These are phyloP conservation scores for Calliphora vicina DNA, from an alignment of 1,140 invertebrate genomes.

Conservation along the genomic window DNA sequence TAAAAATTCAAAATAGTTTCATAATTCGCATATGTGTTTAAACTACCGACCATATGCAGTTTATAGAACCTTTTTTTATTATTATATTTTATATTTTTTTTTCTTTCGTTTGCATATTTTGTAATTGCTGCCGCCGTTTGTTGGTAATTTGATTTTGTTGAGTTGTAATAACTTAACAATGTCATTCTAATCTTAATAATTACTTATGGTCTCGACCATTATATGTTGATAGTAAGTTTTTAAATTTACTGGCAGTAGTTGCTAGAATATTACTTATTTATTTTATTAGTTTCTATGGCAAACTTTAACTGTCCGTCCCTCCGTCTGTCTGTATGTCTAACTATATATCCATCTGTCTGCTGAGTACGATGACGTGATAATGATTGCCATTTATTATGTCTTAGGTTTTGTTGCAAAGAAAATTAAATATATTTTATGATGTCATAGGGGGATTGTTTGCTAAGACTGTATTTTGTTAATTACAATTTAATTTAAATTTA, in stretches of 20 bases:
- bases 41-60: background rate
- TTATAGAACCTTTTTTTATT: background rate
- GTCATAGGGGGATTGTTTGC: background rate
- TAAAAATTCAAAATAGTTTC: background rate
- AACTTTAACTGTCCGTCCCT: background rate
- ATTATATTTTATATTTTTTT: too few species aligned
- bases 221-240: too few species aligned
- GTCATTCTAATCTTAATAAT: slow-evolving; percentile 16
- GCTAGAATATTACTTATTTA: background rate
- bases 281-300: background rate
- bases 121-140: background rate
- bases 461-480: too few species aligned
- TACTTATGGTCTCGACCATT: background rate
- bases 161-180: slow-evolving; percentile 30
- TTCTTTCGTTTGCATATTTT: background rate
- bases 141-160: background rate
- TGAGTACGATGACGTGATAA: background rate
- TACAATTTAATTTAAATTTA: too few species aligned
- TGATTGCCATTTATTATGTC: background rate
- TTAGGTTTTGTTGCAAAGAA: too few species aligned
- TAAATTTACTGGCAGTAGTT: too few species aligned
- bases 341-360: background rate
- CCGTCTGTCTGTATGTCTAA: background rate
- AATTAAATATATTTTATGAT: background rate
- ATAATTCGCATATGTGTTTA: background rate